A percentile compares a stretch with the other conserved stretches of the same genome.
Evolutionary conservation across 2,113 vertebrate genomes (phyloP).

Genomic region (Chunga burmeisteri): DNA sequence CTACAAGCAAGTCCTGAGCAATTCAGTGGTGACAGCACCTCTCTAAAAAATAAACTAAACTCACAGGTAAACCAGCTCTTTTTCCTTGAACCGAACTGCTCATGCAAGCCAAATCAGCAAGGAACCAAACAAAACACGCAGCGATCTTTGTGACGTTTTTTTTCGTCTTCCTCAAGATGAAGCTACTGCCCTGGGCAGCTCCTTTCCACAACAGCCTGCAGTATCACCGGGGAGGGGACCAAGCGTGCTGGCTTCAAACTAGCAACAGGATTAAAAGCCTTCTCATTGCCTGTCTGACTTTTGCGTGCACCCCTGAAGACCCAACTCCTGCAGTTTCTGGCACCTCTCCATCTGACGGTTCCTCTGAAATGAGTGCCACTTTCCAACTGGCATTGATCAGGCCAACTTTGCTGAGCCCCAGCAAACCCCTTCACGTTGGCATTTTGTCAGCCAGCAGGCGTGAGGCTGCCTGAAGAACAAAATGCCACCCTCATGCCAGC

Average conservation of each 20-base stretch:
- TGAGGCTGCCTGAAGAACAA: rapidly evolving
- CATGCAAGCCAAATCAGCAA: background rate
- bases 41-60: background rate
- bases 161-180: background rate
- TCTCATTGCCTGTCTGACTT: background rate
- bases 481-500: background rate
- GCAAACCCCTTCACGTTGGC: background rate
- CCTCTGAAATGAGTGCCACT: background rate
- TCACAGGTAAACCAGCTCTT: background rate
- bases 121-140: background rate
- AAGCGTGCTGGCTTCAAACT: background rate
- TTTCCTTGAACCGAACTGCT: background rate
- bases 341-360: background rate
- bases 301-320: background rate
- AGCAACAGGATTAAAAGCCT: background rate
- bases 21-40: background rate
- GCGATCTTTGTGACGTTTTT: background rate
- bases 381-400: background rate
- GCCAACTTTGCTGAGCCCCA: background rate
- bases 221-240: background rate
- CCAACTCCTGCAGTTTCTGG: background rate
- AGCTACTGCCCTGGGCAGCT: background rate
- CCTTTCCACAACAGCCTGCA: background rate
- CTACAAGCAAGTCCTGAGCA: background rate
- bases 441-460: rapidly evolving